Evolutionary conservation across 2,888 invertebrate genomes (phyloP), one percentile per base, ranked within the genome.

Genomic region (Eupithecia abbreviata): DNA sequence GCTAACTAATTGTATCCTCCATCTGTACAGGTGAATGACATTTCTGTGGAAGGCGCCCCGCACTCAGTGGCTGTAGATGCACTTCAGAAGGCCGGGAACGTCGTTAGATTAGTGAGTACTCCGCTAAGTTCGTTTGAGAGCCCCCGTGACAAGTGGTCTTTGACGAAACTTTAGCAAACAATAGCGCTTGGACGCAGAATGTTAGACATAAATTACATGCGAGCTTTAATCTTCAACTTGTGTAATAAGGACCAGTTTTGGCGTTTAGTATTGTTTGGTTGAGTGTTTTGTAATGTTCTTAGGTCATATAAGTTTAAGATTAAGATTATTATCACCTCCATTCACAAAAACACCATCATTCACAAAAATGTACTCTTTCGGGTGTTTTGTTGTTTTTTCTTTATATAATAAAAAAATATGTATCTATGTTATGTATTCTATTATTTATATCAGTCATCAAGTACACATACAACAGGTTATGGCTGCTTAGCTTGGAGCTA

Each of bases 1-100:
- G 18, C 9, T 58, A 10, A 58, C 62, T 18, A 30, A 62, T 62
- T 62, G 18, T n/a, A 18, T 58, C 30, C 18, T 71, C 15, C 42
- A 43, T 71, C 51, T 77, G 80, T 77, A 70, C 97, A 98, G 93
- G 99, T 99, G 82, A 99, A 99, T 94, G 98, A 98, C 87, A 97
- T 97, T 76, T 97, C 98, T 80, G 98, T 99, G 83, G 98, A 98
- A 83, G 98, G 98, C 87, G 99, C 98, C 72, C 98, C 98, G 42
- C 99, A 99, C 93, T 97, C 98, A 67, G 96, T 97, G 66, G 99
- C 99, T 74, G 99, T 99, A 71, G 98, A 99, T 86, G 99, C 99
- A 65, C 96, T 99, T 83, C 99, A 99, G 94, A 97, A 97, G 90
- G 99, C 99, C 74, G 99, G 99, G 84, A 98, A 98, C 92, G 96